These are phyloP conservation scores for Phytoseiulus persimilis DNA, from an alignment of 2,888 invertebrate genomes.

Conservation along the genomic window DNA sequence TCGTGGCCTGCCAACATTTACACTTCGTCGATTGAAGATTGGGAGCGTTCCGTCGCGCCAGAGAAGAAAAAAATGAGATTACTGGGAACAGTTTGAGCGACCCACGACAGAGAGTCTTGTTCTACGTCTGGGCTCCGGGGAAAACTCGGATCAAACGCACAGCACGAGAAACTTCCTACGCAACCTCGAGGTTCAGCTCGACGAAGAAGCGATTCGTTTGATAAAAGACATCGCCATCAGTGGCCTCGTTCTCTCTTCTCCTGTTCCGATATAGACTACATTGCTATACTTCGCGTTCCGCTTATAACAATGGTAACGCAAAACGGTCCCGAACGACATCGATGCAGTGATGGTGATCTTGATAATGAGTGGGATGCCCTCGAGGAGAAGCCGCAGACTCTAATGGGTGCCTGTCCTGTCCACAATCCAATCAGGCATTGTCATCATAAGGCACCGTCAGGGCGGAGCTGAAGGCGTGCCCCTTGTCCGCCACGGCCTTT, in stretches of 20 bases:
- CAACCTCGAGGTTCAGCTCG: too few species aligned
- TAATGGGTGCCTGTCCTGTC: background rate
- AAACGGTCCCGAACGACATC: background rate
- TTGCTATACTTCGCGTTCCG: background rate
- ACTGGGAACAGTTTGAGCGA: too few species aligned
- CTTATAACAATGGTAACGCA: background rate
- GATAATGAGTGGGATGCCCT: slow-evolving; percentile 5
- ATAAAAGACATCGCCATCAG: background rate
- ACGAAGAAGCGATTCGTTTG: background rate
- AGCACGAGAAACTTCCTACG: too few species aligned
- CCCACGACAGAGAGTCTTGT: too few species aligned
- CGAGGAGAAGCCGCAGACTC: background rate
- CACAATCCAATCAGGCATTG: slow-evolving; percentile 5
- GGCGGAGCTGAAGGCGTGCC: background rate
- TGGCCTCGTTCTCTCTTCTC: background rate
- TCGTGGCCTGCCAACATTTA: background rate
- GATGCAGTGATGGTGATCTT: background rate
- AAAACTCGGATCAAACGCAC: too few species aligned
- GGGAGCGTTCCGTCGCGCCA: too few species aligned
- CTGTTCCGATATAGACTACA: background rate
- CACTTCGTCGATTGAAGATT: background rate
- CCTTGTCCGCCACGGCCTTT: background rate
- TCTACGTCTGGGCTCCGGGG: too few species aligned
- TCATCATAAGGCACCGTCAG: background rate
- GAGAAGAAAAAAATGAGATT: background rate